Base-by-base conservation (phyloP, 2,888 invertebrate species). In the Autographa pulchrina region DNA sequence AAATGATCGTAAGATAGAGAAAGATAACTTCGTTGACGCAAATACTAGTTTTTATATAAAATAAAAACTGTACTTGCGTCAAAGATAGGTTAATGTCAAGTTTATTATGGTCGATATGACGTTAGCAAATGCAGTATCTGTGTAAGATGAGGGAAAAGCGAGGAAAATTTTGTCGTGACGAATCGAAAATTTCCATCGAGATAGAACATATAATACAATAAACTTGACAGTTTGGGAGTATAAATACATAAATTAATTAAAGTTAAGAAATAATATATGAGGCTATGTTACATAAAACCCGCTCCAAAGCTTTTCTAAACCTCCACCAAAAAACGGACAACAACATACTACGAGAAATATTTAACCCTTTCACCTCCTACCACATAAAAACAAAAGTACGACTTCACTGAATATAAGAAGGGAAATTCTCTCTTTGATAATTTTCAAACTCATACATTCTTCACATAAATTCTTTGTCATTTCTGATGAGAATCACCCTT, bases 51-150 rank as follows among this genome's bases (percentile, higher is more conserved):
- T 61, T 54, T 16, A 20, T 25, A 48, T 75, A 74, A 73, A 35
- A 35, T 35, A 35, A 38, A 38, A 79, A 68, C 18, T 16, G 9
- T 52, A 38, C 20, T 70, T 77, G 77, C 80, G 80, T 78, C 77
- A 78, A 59, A 58, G 14, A 52, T 58, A 68, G 77, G 70, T 75
- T 63, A 68, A 43, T 66, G 68, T 77, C 70, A 75, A 75, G 62
- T 43, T 56, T 48, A 41, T 60, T 59, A 32, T 43, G 5, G 13
- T 7, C 2, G 38, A 11, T 31, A 68, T 80, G 71, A 80, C 76
- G 70, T 56, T 43, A 71, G 43, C 16, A 20, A 58, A 75, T 61
- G 62, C 35, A 31, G 38, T 59, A 52, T 25, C 14, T 16, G 43
- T 73, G 73, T 68, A 25, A 18, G 38, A 18, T 38, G 38, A 38